Base-by-base conservation (phyloP, 2,888 invertebrate genomes). In the Meteorus colon region DNA sequence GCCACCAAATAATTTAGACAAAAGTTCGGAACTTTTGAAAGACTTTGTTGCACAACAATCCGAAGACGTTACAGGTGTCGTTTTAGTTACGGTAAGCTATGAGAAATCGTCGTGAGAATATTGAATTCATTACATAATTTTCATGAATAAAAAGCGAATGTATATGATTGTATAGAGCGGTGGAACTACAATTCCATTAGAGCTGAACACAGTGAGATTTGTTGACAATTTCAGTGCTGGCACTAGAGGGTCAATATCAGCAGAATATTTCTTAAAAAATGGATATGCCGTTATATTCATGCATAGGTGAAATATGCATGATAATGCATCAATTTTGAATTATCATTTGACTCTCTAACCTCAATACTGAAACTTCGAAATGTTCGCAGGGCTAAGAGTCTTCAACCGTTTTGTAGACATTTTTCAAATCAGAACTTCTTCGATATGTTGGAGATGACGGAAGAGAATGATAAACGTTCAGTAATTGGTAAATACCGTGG, bases 221-320 rank as follows among this genome's bases (percentile, higher is more conserved):
- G 97, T 99, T 74, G 99, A 99, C 90, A 99, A 99, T 91, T 99
- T 99, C 90, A 99, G 98, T 89, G 96, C 97, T 24, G 99, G 99
- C 65, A 97, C 96, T 0, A 92, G 99, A 81, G 99, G 99, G 29
- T 94, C 99, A 0, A 94, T 97, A 0, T 98, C 98, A 0, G 95
- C 98, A 0, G 99, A 99, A 92, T 96, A 98, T 89, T 99, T 99
- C 90, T 92, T 99, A 59, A 94, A 95, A 81, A 90, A 92, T 80
- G 95, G 93, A 59, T 99, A 98, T 90, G 95, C 96, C 55, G 98
- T 98, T 72, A 95, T 99, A 86, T 99, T 98, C 91, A 93, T 99
- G 92, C 93, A 97, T 90, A 93, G 94, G 87, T 91, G 82, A 76
- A 48, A 31, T 72, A 67, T 6, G 34, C 14, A 68, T 29, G 4